Evolutionary conservation across 2,797 vertebrate species (phyloP).

Genomic region (Phrynocephalus vlangalii): DNA sequence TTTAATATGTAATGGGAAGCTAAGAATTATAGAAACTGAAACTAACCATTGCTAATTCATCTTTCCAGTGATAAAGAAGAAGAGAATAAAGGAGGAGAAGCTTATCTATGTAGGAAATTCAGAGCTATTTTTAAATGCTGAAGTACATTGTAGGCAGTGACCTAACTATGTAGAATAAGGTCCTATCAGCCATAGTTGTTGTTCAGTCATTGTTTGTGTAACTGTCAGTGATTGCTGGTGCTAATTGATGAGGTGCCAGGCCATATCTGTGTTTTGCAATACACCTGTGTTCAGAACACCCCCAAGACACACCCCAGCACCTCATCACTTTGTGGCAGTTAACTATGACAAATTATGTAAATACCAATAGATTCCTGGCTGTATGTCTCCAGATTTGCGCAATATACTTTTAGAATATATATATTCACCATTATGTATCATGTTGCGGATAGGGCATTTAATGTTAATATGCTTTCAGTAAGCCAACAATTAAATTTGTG

Average conservation of each 20-base stretch:
- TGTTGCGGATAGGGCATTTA: neutral
- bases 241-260: too few relatives aligned
- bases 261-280: too few relatives aligned
- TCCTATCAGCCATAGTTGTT: neutral
- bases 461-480: conserved; percentile 13
- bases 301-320: too few relatives aligned
- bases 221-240: too few relatives aligned
- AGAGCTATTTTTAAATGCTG: neutral
- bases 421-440: neutral
- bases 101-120: neutral
- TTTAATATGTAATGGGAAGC: neutral
- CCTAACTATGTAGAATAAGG: neutral
- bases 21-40: neutral
- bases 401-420: neutral
- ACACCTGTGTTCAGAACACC: too few relatives aligned
- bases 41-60: neutral
- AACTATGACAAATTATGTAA: too few relatives aligned
- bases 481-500: conserved; percentile 47
- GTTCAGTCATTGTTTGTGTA: too few relatives aligned
- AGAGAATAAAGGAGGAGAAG: too few relatives aligned
- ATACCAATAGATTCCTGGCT: too few relatives aligned
- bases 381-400: neutral
- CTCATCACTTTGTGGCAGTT: too few relatives aligned
- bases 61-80: too few relatives aligned
- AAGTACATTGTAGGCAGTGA: neutral